A percentile compares a stretch with the other conserved stretches of the same genome.
These are phyloP conservation scores for Marronus borbonicus DNA, from an alignment of 2,888 invertebrate species.

Conservation along the genomic window DNA sequence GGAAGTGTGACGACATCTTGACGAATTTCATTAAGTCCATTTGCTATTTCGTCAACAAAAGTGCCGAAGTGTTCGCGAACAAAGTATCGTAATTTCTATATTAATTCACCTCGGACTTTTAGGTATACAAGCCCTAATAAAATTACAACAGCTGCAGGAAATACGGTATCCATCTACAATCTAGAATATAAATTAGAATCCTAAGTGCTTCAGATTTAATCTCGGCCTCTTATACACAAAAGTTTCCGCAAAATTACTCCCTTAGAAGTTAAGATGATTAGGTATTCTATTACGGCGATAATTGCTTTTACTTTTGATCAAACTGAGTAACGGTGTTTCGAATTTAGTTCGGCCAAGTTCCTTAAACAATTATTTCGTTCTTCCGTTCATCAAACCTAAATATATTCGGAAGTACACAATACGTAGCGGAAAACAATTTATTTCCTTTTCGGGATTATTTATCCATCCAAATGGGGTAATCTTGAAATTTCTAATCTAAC, in stretches of 20 bases:
- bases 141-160: constrained; percentile 49
- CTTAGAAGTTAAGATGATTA: constrained; percentile 40
- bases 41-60: too few species aligned
- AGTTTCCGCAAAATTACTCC: constrained; percentile 44
- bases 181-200: constrained; percentile 49
- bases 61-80: not conserved
- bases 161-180: constrained; percentile 42
- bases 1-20: too few species aligned
- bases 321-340: not conserved
- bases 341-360: not conserved
- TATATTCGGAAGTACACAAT: too few species aligned
- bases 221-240: constrained; percentile 41
- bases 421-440: too few species aligned
- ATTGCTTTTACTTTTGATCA: constrained; percentile 15
- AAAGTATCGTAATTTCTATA: not conserved
- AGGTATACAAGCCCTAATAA: constrained; percentile 28
- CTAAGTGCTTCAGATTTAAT: constrained; percentile 42
- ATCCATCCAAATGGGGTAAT: too few species aligned
- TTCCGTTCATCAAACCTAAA: too few species aligned
- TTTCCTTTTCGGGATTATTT: too few species aligned
- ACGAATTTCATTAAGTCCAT: too few species aligned
- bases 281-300: constrained; percentile 37
- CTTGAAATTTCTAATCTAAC: not conserved
- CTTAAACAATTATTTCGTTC: not conserved
- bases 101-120: not conserved